phyloP scores from a whole-genome alignment of 2,113 vertebrate species.

The Lophotis ruficrista region DNA sequence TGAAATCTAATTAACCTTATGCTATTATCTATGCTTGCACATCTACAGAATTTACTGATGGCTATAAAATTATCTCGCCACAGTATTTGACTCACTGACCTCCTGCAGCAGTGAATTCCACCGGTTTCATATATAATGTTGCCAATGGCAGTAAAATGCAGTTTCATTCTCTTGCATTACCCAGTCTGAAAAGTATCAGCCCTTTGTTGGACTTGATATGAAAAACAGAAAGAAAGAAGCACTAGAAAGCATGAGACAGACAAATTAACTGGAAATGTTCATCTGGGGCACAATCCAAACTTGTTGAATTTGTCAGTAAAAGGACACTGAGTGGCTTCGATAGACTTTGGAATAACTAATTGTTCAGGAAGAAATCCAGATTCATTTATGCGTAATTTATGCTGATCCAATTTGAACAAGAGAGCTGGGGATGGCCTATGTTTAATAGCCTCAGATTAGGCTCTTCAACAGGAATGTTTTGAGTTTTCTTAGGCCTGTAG shows the following conservation, averaged over 20 bases:
- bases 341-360: background rate
- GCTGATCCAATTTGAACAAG: constrained; percentile 12
- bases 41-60: constrained; percentile 67
- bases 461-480: background rate
- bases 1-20: constrained; percentile 73
- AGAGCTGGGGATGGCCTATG: background rate
- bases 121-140: constrained; percentile 4
- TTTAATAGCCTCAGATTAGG: background rate
- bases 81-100: constrained; percentile 60
- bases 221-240: background rate
- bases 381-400: constrained; percentile 14
- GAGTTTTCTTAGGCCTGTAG: background rate
- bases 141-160: constrained; percentile 15
- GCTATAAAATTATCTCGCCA: constrained; percentile 66
- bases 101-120: constrained; percentile 8
- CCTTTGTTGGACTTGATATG: background rate
- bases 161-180: background rate
- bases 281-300: background rate
- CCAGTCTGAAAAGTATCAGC: background rate
- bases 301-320: background rate
- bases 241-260: background rate
- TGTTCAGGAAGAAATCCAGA: constrained; percentile 10
- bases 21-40: constrained; percentile 47
- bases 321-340: background rate
- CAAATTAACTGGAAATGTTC: background rate